Base-by-base conservation (phyloP, 2,113 vertebrate genomes). In the Tenebrosternarchus preto region DNA sequence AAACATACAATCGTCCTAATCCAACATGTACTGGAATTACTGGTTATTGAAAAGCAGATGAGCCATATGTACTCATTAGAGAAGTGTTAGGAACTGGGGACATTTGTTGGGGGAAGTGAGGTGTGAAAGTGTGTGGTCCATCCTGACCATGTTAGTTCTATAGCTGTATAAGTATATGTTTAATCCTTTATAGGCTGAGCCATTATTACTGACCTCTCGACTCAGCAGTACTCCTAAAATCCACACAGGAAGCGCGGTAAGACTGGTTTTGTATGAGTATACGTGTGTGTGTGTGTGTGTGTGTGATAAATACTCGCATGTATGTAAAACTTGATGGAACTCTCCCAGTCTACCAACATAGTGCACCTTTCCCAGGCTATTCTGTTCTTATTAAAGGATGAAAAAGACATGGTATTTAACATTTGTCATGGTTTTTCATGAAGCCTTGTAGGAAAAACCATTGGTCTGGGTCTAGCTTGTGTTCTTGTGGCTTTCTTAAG, bases 191-290 rank as follows among this genome's bases (percentile, higher is more conserved):
- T 27, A 86, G 85, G 85, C 85, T 57, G 66, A 53, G 3, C 77
- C 82, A 1, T 66, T 83, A 59, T 53, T 80, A 15, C 3, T 80
- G 61, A 77, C 53, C n/a, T 50, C 80, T 70, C 68, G 7, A 68
- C 55, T 73, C 66, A 78, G 75, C 67, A 70, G 24, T 73, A 29
- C 69, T 24, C 85, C 60, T 15, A 66, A 63, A 59, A 80, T 74
- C 53, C 80, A 86, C 73, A 77, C 68, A 15, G 80, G 80, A 79
- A 76, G 53, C 53, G 77, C 82, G 53, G 85, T 86, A 80, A 84
- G 85, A 64, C n/a, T 63, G 25, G 19, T 20, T 16, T 19, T 72
- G 11, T 33, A 57, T 56, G 69, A 57, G 50, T 36, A 27, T 31
- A 25, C 33, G 59, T n/a, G 53, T 29, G 55, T 60, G 20, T 57